Evolutionary conservation across 2,888 invertebrate genomes (phyloP).

Genomic region (Mantis religiosa): DNA sequence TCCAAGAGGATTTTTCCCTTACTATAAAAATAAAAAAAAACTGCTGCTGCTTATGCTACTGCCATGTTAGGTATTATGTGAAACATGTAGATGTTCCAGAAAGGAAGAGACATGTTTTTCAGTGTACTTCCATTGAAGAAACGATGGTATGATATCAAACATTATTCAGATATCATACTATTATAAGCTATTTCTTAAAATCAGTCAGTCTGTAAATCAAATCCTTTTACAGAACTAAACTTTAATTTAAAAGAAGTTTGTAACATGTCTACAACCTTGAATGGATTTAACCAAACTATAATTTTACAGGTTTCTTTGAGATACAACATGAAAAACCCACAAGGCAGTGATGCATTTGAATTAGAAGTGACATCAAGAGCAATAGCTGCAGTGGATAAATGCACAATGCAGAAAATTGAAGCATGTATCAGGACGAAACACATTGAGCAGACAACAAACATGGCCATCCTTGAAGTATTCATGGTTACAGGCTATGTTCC

Average conservation of each 20-base stretch:
- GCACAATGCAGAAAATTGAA: conserved; percentile 33
- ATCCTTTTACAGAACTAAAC: too few species aligned
- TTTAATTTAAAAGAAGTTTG: neutral
- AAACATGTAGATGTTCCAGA: too few species aligned
- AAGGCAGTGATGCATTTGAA: conserved; percentile 51
- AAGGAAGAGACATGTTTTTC: too few species aligned
- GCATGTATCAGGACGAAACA: conserved; percentile 33
- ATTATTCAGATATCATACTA: too few species aligned
- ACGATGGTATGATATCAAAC: too few species aligned
- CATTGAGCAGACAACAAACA: conserved; percentile 53
- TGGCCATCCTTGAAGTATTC: conserved; percentile 58
- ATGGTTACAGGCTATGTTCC: conserved; percentile 62
- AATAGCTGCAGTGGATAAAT: conserved; percentile 44
- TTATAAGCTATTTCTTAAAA: too few species aligned
- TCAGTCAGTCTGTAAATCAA: too few species aligned
- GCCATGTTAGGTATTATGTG: too few species aligned
- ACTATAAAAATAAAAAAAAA: too few species aligned
- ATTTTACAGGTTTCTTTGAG: conserved; percentile 36
- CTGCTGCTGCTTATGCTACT: too few species aligned
- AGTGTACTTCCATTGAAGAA: too few species aligned
- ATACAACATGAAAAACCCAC: conserved; percentile 49
- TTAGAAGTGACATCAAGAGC: conserved; percentile 47
- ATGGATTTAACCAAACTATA: neutral
- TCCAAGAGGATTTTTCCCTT: too few species aligned
- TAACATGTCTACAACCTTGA: neutral